phyloP scores from a whole-genome alignment of 92 coral and sea anemone genomes.

The Epizoanthus ramosus region DNA sequence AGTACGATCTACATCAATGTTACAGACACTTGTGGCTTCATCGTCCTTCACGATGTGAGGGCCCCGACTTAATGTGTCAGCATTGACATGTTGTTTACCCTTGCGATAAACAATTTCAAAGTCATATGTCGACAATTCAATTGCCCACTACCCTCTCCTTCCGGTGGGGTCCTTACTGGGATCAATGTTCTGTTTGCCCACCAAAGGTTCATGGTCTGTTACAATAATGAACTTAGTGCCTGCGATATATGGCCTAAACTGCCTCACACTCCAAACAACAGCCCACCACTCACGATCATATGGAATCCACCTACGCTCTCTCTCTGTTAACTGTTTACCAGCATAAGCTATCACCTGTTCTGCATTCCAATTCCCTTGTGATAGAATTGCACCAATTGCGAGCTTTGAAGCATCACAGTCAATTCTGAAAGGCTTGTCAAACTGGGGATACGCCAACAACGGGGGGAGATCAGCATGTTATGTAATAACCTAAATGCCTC shows the following conservation, averaged over 20 bases:
- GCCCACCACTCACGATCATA: slow-evolving; percentile 51
- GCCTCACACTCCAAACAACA: slow-evolving; percentile 33
- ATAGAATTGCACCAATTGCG: slow-evolving; percentile 46
- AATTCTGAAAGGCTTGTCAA: slow-evolving; percentile 35
- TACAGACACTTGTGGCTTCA: background rate
- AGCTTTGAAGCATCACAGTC: slow-evolving; percentile 47
- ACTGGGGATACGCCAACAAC: slow-evolving; percentile 34
- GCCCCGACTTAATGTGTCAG: background rate
- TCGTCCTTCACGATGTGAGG: background rate
- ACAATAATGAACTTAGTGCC: background rate
- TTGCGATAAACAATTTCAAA: slow-evolving; percentile 1
- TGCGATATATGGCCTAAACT: slow-evolving; percentile 36
- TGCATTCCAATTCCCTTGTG: slow-evolving; percentile 26
- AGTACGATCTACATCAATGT: background rate
- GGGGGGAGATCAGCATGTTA: slow-evolving; percentile 38
- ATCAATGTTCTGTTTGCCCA: slow-evolving; percentile 1
- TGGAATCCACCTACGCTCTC: slow-evolving; percentile 33
- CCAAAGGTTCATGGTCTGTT: slow-evolving; percentile 39
- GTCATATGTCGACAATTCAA: slow-evolving; percentile 19
- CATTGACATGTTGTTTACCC: slow-evolving; percentile 15
- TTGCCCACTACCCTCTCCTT: slow-evolving; percentile 10
- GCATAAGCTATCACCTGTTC: slow-evolving; percentile 18
- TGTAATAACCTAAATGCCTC: slow-evolving; percentile 7
- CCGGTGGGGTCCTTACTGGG: background rate
- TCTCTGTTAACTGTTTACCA: slow-evolving; percentile 29